phyloP scores from a whole-genome alignment of 92 coral and sea anemone genomes.

The Parazoanthus darwini region DNA sequence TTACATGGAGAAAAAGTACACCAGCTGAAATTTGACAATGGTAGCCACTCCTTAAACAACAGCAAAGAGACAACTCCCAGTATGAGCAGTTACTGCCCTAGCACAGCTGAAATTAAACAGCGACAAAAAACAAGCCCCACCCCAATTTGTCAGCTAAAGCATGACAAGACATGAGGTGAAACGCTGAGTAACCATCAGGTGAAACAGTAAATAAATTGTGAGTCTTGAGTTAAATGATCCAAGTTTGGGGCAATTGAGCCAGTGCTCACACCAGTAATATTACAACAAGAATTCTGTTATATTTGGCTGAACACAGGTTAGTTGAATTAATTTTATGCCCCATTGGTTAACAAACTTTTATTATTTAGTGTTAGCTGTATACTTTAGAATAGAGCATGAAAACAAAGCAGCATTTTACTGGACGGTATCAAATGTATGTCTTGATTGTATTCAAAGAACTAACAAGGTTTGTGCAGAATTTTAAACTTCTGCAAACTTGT shows the following conservation, averaged over 20 bases:
- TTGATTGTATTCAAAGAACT: background rate
- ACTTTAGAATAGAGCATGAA: background rate
- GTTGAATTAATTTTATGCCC: background rate
- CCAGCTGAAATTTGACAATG: background rate
- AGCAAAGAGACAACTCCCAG: slow-evolving; percentile 20
- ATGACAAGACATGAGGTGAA: slow-evolving; percentile 16
- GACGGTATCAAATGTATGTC: background rate
- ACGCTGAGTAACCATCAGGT: background rate
- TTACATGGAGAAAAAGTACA: background rate
- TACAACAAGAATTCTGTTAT: background rate
- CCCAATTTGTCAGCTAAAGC: background rate
- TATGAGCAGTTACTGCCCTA: background rate
- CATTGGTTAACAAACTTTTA: background rate
- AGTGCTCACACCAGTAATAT: background rate
- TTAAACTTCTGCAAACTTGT: background rate
- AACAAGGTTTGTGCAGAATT: background rate
- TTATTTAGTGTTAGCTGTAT: background rate
- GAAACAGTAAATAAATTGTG: background rate
- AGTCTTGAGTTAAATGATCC: background rate
- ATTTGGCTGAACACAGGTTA: background rate
- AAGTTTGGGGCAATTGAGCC: background rate
- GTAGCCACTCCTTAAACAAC: background rate
- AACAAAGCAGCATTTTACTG: background rate
- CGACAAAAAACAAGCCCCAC: background rate
- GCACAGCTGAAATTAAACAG: background rate